Conservation (phyloP, 2,797 vertebrate genomes). For the Okamejei kenojei region DNA sequence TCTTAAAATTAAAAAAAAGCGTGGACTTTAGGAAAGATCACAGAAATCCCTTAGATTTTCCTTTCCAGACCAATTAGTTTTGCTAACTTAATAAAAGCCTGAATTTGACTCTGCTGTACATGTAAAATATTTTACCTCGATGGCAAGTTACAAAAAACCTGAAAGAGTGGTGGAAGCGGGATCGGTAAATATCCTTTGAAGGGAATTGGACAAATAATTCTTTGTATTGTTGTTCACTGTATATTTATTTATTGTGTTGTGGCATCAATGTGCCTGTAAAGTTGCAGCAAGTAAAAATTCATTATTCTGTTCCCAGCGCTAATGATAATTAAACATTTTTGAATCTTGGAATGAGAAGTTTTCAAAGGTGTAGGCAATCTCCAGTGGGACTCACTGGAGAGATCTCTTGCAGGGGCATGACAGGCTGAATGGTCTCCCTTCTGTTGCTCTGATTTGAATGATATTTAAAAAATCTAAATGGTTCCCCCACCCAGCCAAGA, state of each 20-base stretch:
- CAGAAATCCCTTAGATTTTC: not conserved
- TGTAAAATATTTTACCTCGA: not conserved
- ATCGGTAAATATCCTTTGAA: not conserved
- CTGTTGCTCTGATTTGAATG: not conserved
- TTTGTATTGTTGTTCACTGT: too few relatives aligned
- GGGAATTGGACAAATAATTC: not conserved
- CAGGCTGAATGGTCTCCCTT: not conserved
- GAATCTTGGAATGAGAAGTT: too few relatives aligned
- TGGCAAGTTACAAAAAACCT: not conserved
- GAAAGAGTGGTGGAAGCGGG: not conserved
- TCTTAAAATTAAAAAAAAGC: not conserved
- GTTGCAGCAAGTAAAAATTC: too few relatives aligned
- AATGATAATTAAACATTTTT: too few relatives aligned
- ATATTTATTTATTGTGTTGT: too few relatives aligned
- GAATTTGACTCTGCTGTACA: not conserved
- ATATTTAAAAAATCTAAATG: not conserved
- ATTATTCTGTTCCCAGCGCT: too few relatives aligned
- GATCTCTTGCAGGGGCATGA: not conserved
- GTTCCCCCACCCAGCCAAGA: not conserved
- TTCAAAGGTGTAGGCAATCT: not conserved
- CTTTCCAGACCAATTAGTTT: not conserved
- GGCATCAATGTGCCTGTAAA: too few relatives aligned
- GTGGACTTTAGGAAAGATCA: not conserved
- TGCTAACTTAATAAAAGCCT: not conserved
- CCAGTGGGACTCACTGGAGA: not conserved